phyloP scores from a whole-genome alignment of 1,140 invertebrate genomes.

The Ostrea edulis region DNA sequence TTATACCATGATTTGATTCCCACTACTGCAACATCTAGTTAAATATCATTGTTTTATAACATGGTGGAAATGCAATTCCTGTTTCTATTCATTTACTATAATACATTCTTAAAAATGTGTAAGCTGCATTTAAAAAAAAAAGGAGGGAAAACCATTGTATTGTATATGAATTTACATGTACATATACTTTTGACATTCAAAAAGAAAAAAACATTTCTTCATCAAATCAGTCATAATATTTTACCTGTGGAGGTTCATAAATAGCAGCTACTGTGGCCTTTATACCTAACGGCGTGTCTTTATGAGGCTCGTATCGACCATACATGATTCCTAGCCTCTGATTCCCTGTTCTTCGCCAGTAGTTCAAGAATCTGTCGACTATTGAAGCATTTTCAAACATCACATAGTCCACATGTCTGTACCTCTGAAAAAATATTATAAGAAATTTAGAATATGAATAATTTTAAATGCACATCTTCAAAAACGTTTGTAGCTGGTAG shows the following conservation, averaged over 20 bases:
- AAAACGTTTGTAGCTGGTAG: too few relatives aligned
- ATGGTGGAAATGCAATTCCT: neutral
- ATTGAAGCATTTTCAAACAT: slow-evolving; percentile 97
- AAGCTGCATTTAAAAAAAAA: neutral
- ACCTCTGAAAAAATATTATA: slow-evolving; percentile 83
- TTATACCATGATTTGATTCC: neutral
- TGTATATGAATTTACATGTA: neutral
- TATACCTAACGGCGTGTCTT: slow-evolving; percentile 97
- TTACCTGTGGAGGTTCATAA: slow-evolving; percentile 97
- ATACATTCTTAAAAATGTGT: too few relatives aligned
- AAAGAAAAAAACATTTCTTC: too few relatives aligned
- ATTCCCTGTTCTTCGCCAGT: slow-evolving; percentile 96
- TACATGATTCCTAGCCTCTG: slow-evolving; percentile 97
- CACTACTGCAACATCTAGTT: too few relatives aligned
- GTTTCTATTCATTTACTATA: too few relatives aligned
- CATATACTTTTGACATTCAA: too few relatives aligned
- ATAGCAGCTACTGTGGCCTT: slow-evolving; percentile 95
- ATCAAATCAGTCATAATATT: neutral
- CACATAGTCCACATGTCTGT: slow-evolving; percentile 98
- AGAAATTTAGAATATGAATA: neutral
- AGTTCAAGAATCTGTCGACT: slow-evolving; percentile 97
- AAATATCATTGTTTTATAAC: neutral
- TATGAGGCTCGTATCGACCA: slow-evolving; percentile 94
- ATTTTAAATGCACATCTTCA: too few relatives aligned
- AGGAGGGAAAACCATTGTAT: neutral